These are phyloP conservation scores for Epistrophe eligans DNA, from an alignment of 2,888 invertebrate species.

Conservation along the genomic window DNA sequence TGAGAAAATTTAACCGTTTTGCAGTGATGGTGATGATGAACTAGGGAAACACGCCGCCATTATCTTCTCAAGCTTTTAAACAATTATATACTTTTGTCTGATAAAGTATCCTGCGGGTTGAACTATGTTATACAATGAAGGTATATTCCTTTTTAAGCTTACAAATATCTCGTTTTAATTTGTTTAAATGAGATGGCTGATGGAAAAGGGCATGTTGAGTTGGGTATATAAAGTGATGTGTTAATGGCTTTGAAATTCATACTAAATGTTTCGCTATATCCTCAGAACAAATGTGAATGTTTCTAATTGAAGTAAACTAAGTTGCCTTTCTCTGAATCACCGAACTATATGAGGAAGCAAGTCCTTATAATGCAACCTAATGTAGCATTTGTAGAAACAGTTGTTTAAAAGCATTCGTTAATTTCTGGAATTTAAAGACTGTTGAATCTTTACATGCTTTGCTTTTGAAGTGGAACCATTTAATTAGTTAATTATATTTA, in stretches of 20 bases:
- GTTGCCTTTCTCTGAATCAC: not conserved
- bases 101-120: conserved; percentile 8
- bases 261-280: not conserved
- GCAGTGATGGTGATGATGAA: conserved; percentile 14
- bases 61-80: conserved; percentile 15
- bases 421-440: not conserved
- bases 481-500: not conserved
- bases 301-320: not conserved
- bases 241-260: not conserved
- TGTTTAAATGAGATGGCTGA: not conserved
- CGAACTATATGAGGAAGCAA: not conserved
- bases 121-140: not conserved
- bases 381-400: not conserved
- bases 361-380: not conserved
- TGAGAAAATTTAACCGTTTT: conserved; percentile 49
- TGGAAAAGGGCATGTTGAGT: too few relatives aligned
- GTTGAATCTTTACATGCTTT: not conserved
- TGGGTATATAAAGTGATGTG: not conserved
- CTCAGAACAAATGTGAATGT: not conserved
- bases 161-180: not conserved
- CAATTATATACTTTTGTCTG: not conserved
- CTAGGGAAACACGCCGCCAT: conserved; percentile 23
- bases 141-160: not conserved
- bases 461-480: not conserved
- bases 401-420: not conserved